Percentiles rank a stretch among this genome's conserved stretches.
Evolutionary conservation across 2,888 invertebrate species (phyloP).

Genomic region (Pandemis heparana): DNA sequence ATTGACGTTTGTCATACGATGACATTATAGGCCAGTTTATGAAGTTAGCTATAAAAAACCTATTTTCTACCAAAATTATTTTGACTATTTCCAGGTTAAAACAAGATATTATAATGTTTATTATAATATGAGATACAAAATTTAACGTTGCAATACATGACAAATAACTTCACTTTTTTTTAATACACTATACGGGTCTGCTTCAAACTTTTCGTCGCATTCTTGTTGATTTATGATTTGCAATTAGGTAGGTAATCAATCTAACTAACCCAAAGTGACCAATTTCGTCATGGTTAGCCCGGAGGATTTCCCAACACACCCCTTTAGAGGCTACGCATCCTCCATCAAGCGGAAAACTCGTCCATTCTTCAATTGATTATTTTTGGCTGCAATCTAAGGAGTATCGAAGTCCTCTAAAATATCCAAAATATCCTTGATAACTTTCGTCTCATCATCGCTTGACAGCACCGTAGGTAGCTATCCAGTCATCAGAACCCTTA

Average conservation of each 20-base stretch:
- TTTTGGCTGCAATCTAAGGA: slow-evolving; percentile 26
- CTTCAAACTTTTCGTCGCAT: no score
- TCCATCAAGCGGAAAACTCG: slow-evolving; percentile 42
- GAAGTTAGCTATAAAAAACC: not conserved
- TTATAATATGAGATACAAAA: no score
- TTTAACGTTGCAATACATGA: no score
- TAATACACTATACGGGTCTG: no score
- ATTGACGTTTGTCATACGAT: slow-evolving; percentile 25
- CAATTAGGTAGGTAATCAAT: no score
- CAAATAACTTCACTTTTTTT: no score
- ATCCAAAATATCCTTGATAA: slow-evolving; percentile 36
- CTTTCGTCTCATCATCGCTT: slow-evolving; percentile 42
- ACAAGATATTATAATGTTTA: no score
- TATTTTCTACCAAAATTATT: no score
- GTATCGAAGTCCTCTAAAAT: slow-evolving; percentile 40
- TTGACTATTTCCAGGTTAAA: no score
- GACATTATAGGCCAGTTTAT: slow-evolving; percentile 6
- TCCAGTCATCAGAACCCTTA: slow-evolving; percentile 46
- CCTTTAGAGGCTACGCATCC: slow-evolving; percentile 50
- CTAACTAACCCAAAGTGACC: slow-evolving; percentile 49
- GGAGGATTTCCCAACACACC: slow-evolving; percentile 47
- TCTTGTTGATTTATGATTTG: no score
- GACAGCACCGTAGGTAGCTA: slow-evolving; percentile 42
- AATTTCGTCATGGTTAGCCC: slow-evolving; percentile 47
- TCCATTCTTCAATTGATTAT: slow-evolving; percentile 44